phyloP scores from a whole-genome alignment of 1,140 invertebrate species.

The Macrotrachela quadricornifera region DNA sequence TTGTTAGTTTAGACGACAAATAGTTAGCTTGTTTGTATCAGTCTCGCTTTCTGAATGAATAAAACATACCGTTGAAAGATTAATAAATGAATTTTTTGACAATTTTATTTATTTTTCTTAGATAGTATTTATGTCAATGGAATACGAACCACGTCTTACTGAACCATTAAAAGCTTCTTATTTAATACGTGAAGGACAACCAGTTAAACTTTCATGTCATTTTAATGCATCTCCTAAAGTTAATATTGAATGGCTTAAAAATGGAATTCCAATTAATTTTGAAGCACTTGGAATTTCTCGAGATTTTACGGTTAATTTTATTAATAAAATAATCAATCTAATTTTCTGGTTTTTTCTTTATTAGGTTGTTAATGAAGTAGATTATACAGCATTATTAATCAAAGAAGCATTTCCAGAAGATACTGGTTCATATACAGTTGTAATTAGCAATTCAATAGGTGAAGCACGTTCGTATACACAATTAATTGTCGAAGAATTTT shows the following conservation, averaged over 20 bases:
- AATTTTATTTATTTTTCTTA: too few relatives aligned
- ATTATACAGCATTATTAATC: conserved; percentile 49
- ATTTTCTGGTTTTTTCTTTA: conserved; percentile 1
- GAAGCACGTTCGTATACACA: conserved; percentile 24
- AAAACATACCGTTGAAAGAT: too few relatives aligned
- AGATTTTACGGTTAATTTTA: conserved; percentile 12
- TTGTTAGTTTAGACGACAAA: too few relatives aligned
- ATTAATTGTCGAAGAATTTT: conserved; percentile 10
- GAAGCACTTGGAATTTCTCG: conserved; percentile 12
- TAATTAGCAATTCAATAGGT: conserved; percentile 78
- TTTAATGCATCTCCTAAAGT: conserved; percentile 39
- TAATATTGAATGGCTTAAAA: conserved; percentile 45
- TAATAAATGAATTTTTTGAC: too few relatives aligned
- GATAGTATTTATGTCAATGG: too few relatives aligned
- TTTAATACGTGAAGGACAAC: conserved; percentile 20
- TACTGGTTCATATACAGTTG: conserved; percentile 79
- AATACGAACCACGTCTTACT: too few relatives aligned
- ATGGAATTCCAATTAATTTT: conserved; percentile 21
- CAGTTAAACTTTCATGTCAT: conserved; percentile 17
- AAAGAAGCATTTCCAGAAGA: conserved; percentile 89
- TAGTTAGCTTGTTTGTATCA: too few relatives aligned
- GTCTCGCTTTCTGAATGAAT: too few relatives aligned
- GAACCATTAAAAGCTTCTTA: background rate
- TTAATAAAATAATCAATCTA: background rate
- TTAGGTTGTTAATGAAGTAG: conserved; percentile 21